Conservation (phyloP, 2,797 vertebrate species). For the Distichodus sexfasciatus region DNA sequence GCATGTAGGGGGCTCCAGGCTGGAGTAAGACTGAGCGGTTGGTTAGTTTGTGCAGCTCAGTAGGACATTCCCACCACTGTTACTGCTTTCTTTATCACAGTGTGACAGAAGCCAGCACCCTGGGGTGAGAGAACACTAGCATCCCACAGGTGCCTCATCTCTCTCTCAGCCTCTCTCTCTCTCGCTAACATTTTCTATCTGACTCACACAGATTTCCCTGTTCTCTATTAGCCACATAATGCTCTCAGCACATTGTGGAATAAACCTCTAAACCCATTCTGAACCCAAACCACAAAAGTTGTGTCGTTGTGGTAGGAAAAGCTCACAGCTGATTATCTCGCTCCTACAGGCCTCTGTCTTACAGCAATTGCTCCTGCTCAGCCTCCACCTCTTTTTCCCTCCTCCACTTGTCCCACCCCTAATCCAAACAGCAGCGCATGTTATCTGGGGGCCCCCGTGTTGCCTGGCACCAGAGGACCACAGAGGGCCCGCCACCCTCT, state of each 20-base stretch:
- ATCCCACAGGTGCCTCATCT: constrained; percentile 2
- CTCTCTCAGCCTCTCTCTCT: constrained; percentile 7
- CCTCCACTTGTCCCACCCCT: constrained; percentile 32
- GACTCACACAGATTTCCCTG: not conserved
- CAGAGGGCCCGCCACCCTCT: constrained; percentile 27
- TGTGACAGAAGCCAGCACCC: constrained; percentile 49
- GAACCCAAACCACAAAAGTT: too few relatives aligned
- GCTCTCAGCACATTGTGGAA: not conserved
- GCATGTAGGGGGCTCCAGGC: too few relatives aligned
- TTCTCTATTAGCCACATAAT: not conserved
- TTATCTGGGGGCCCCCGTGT: constrained; percentile 48
- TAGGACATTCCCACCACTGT: constrained; percentile 59
- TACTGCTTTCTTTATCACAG: constrained; percentile 58
- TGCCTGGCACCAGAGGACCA: constrained; percentile 43
- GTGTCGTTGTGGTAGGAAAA: constrained; percentile 18
- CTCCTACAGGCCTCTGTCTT: constrained; percentile 16
- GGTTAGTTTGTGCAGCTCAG: constrained; percentile 52
- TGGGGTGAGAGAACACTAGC: constrained; percentile 38
- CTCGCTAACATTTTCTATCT: not conserved
- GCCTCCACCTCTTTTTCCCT: constrained; percentile 25
- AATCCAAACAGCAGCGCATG: constrained; percentile 40
- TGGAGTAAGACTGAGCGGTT: too few relatives aligned
- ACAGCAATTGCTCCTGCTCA: constrained; percentile 6
- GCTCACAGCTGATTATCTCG: constrained; percentile 26
- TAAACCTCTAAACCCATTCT: too few relatives aligned